Evolutionary conservation across 1,140 invertebrate species (phyloP).

Genomic region (Lucilia sericata): DNA sequence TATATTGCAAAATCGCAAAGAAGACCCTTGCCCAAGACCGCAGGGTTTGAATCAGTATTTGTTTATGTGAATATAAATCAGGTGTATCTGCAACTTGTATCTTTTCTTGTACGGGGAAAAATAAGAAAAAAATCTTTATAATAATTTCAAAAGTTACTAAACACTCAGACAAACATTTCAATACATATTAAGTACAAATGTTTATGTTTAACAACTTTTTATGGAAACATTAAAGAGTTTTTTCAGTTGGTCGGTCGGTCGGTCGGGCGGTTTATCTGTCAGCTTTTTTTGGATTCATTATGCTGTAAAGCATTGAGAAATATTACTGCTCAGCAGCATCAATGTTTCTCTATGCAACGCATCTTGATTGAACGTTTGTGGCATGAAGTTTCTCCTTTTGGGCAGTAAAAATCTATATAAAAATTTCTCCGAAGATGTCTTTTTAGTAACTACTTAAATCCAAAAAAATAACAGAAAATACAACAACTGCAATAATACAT

Average conservation of each 20-base stretch:
- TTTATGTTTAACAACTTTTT: background rate
- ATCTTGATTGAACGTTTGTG: constrained; percentile 1
- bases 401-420: background rate
- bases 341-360: background rate
- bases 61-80: too few relatives aligned
- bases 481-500: background rate
- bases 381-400: constrained; percentile 19
- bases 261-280: too few relatives aligned
- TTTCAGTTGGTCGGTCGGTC: background rate
- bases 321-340: too few relatives aligned
- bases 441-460: constrained; percentile 26
- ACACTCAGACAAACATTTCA: background rate
- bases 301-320: too few relatives aligned
- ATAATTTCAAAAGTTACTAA: too few relatives aligned
- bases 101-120: too few relatives aligned
- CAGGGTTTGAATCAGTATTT: too few relatives aligned
- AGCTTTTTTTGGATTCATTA: too few relatives aligned
- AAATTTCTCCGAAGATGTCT: constrained; percentile 26
- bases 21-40: too few relatives aligned
- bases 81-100: too few relatives aligned
- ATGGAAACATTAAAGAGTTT: background rate
- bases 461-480: background rate
- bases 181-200: background rate
- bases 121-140: too few relatives aligned
- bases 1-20: too few relatives aligned